These are phyloP conservation scores for Hypena proboscidalis DNA, from an alignment of 2,888 invertebrate genomes.

Conservation along the genomic window DNA sequence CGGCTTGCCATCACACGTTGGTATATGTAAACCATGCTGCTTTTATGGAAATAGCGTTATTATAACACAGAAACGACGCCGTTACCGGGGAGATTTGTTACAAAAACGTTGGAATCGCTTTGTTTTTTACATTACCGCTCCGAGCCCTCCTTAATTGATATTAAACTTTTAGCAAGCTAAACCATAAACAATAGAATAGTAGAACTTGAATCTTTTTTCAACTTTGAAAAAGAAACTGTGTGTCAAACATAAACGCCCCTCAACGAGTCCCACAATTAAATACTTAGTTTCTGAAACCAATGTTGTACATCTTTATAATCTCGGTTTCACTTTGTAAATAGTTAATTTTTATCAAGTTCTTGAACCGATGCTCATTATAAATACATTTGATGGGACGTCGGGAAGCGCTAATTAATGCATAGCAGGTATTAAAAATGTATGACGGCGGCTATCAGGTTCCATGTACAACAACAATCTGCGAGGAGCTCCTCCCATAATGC, in stretches of 20 bases:
- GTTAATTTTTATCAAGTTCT: slow-evolving; percentile 3
- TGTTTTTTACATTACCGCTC: slow-evolving; percentile 13
- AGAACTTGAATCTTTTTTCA: not conserved
- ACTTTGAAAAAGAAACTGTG: not conserved
- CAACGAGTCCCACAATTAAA: slow-evolving; percentile 1
- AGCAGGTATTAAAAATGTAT: slow-evolving; percentile 9
- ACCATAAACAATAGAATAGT: slow-evolving; percentile 9
- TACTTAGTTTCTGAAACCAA: not conserved
- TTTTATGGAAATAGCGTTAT: slow-evolving; percentile 68
- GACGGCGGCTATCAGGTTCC: slow-evolving; percentile 4
- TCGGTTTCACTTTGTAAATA: not conserved
- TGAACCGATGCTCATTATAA: slow-evolving; percentile 1
- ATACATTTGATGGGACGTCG: slow-evolving; percentile 4
- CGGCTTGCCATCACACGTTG: slow-evolving; percentile 61
- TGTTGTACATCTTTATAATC: too few relatives aligned
- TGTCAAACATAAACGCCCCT: too few relatives aligned
- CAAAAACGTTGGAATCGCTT: slow-evolving; percentile 44
- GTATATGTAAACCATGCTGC: slow-evolving; percentile 65
- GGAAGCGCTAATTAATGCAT: slow-evolving; percentile 9
- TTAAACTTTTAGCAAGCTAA: slow-evolving; percentile 10
- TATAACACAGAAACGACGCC: slow-evolving; percentile 54
- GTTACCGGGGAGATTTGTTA: slow-evolving; percentile 53
- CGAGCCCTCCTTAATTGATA: slow-evolving; percentile 18
- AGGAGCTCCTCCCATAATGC: slow-evolving; percentile 61
- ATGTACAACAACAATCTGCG: slow-evolving; percentile 29